Conservation (phyloP, 1,140 invertebrate species). For the Drosophila albomicans region DNA sequence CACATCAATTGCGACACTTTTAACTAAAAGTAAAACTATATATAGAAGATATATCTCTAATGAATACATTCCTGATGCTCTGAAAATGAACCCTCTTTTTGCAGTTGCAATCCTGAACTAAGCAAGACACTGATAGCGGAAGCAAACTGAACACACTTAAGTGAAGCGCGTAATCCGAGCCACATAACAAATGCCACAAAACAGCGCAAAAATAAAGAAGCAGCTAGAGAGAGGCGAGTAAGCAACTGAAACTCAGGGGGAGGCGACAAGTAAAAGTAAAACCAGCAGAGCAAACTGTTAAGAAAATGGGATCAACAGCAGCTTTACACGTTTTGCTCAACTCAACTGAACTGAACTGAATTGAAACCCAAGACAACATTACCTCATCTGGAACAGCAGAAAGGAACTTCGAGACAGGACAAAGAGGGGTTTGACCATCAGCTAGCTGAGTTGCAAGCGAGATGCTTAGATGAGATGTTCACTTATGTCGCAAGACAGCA, state of each 20-base stretch:
- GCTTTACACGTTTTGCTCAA: slow-evolving; percentile 69
- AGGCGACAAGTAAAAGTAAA: slow-evolving; percentile 24
- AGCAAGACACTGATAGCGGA: slow-evolving; percentile 60
- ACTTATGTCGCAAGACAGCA: slow-evolving; percentile 33
- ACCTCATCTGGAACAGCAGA: background rate
- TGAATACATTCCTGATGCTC: slow-evolving; percentile 63
- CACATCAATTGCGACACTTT: slow-evolving; percentile 1
- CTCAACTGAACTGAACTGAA: background rate
- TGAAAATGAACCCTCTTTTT: slow-evolving; percentile 20
- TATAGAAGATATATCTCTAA: slow-evolving; percentile 66
- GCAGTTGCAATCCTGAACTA: slow-evolving; percentile 3
- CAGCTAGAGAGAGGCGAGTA: background rate
- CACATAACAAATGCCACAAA: slow-evolving; percentile 73
- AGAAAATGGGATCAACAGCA: slow-evolving; percentile 78
- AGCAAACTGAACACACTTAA: slow-evolving; percentile 80
- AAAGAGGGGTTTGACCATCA: slow-evolving; percentile 23
- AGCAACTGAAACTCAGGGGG: background rate
- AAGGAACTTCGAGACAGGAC: background rate
- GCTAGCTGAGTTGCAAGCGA: slow-evolving; percentile 11
- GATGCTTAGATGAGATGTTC: slow-evolving; percentile 28
- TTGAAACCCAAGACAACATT: slow-evolving; percentile 68
- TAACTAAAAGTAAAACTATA: background rate
- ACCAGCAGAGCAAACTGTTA: slow-evolving; percentile 62
- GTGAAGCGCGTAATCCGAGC: slow-evolving; percentile 83
- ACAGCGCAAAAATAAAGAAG: background rate